Evolutionary conservation across 2,888 invertebrate genomes (phyloP), one percentile per base, ranked within the genome.

Genomic region (Lacanobia wlatinum): DNA sequence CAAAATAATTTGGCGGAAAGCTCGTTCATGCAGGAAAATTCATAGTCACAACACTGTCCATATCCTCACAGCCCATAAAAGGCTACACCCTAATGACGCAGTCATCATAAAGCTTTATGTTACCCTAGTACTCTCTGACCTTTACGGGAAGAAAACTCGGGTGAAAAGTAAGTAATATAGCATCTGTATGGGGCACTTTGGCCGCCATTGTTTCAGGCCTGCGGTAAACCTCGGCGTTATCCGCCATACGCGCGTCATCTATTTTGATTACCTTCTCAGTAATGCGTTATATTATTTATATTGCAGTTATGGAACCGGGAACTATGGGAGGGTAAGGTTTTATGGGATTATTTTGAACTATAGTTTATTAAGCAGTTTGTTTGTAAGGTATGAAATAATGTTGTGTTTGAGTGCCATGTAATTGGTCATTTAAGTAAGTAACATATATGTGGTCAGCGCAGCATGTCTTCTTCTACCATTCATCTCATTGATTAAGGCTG

Each of bases 241-340:
- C 89, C 85, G 79, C 73, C 84, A 84, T 89, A 87, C 90, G 88
- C 88, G 85, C 92, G 91, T 90, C 93, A 91, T 94, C 93, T 90
- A 88, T 93, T 92, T 90, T 93, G 93, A 94, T 94, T 93, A 94
- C 90, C 60, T 50, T 70, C 84, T 69, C 82, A 76, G 81, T 77
- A 82, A 82, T 64, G 79, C 63, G 65, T 59, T 74, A 60, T 59
- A 78, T 82, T 80, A 80, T 80, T 78, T 80, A 74, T 80, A 73
- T 70, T 56, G 21, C 48, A 38, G 56, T 78, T 52, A 50, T 43
- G 46, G 50, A 61, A 72, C 50, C 60, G 48, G 62, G 28, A 82
- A 70, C 79, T 73, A 78, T 78, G 78, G 63, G 56, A n/a, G 53
- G 50, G 50, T 70, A 55, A 43, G 40, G 12, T 56, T 52, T 65